Evolutionary conservation across 2,113 vertebrate species (phyloP).

Genomic region (Cyprinus carpio): DNA sequence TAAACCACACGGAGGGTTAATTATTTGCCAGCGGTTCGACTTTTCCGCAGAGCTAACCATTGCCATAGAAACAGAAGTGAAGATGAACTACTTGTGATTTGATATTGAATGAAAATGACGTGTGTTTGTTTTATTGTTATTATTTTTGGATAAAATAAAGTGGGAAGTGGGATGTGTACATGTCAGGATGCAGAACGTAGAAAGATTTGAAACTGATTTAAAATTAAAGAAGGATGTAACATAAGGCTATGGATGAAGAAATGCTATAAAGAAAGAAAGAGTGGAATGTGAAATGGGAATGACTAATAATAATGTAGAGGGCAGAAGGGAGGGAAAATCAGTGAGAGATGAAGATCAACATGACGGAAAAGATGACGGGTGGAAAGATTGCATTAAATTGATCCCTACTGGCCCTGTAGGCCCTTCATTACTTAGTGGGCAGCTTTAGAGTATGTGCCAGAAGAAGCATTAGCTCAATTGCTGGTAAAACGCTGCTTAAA

Average conservation of each 20-base stretch:
- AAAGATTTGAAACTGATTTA: constrained; percentile 1
- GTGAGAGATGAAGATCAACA: constrained; percentile 13
- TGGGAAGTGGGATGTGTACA: neutral
- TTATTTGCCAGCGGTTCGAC: constrained; percentile 57
- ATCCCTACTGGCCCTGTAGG: constrained; percentile 23
- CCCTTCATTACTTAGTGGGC: constrained; percentile 47
- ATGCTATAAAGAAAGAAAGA: neutral
- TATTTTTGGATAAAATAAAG: constrained; percentile 21
- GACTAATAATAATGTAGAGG: neutral
- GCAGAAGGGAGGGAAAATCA: neutral
- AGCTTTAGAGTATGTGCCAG: constrained; percentile 47
- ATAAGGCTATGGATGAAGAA: neutral
- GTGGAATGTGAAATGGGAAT: neutral
- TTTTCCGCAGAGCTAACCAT: constrained; percentile 61
- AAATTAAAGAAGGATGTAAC: constrained; percentile 28
- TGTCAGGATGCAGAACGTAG: neutral
- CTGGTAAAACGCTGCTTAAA: constrained; percentile 44
- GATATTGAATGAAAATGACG: constrained; percentile 51
- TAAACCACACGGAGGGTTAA: constrained; percentile 57
- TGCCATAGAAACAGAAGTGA: constrained; percentile 64
- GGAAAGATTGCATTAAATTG: constrained; percentile 15
- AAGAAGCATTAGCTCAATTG: constrained; percentile 57
- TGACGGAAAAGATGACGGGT: constrained; percentile 16
- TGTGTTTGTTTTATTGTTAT: constrained; percentile 50
- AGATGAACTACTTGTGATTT: constrained; percentile 49